Evolutionary conservation across 2,113 vertebrate species (phyloP).

Genomic region (Pelusios castaneus): DNA sequence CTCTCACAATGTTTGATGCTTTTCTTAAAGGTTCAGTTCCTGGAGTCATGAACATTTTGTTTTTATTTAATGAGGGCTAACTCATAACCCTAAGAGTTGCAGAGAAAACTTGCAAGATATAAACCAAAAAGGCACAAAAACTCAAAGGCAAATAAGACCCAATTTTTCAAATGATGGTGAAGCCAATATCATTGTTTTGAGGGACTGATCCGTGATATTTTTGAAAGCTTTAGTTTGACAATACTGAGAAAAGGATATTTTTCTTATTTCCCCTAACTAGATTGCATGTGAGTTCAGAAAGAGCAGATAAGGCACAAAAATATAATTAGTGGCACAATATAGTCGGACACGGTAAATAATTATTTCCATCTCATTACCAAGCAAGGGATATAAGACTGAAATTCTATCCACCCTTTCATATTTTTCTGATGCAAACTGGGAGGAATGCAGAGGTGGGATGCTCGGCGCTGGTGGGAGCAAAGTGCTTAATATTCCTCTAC

Average conservation of each 20-base stretch:
- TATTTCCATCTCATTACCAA: background rate
- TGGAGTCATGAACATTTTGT: conserved; percentile 6
- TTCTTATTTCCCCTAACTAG: background rate
- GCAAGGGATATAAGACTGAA: conserved; percentile 4
- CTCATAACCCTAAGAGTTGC: background rate
- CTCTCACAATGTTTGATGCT: background rate
- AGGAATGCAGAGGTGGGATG: background rate
- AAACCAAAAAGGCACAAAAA: conserved; percentile 16
- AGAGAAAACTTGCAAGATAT: background rate
- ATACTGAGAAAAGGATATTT: background rate
- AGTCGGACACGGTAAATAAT: background rate
- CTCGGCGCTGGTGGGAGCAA: background rate
- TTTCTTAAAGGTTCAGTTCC: conserved; percentile 49
- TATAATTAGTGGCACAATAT: background rate
- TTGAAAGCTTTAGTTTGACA: background rate
- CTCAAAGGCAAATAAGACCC: conserved; percentile 6
- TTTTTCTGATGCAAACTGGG: background rate
- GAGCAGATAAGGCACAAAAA: background rate
- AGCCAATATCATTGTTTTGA: background rate
- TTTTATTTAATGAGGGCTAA: conserved; percentile 37
- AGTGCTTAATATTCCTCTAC: background rate
- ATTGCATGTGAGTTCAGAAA: background rate
- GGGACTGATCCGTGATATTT: background rate
- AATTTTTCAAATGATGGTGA: conserved; percentile 7
- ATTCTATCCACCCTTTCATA: background rate